Base-by-base conservation (phyloP, 1,140 invertebrate species). In the Pseudomyrmex flavicornis region DNA sequence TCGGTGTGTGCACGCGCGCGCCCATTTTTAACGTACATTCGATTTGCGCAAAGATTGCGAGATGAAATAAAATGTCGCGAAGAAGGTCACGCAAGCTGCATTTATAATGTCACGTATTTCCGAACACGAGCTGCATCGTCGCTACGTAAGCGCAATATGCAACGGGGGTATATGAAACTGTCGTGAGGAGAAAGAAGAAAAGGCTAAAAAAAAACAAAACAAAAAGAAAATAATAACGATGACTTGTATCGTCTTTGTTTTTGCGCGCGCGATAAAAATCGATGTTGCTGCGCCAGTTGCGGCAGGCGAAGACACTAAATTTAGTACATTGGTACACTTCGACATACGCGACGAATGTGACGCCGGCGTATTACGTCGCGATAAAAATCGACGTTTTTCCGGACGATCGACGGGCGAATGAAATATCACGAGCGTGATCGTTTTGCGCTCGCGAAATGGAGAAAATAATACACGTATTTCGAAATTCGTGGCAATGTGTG, bases 101-200 rank as follows among this genome's bases (percentile, higher is more conserved):
- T 80, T 80, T 48, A 72, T 80, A 80, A 80, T 80, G 76, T 72
- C 76, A 80, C 54, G 54, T 80, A 70, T 80, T 80, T 50, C 9
- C 76, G 46, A 59, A 48, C 52, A 26, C 54, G 54, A 70, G 66
- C 68, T 70, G 52, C 66, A 70, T 46, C 65, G 76, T 17, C 65
- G 76, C 22, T 59, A 13, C 22, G 44, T 17, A 56, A 79, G 65
- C 35, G 35, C 65, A 50, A 66, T 58, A 69, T 58, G 76, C 13
- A 20, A 65, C n/a, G 62, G 17, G 8, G n/a, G 3, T 12, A 52
- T 13, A 52, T 69, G 17, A 70, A 80, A 61, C 5, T 48, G 20
- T 22, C 7, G 56, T 20, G 46, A 35, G 5, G 5, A 35, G 35
- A 35, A 35, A 5, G 35, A 35, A 26, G 26, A 1, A 3, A 35